These are phyloP conservation scores for Polyommatus iphigenia DNA, from an alignment of 2,888 invertebrate genomes.

Conservation along the genomic window DNA sequence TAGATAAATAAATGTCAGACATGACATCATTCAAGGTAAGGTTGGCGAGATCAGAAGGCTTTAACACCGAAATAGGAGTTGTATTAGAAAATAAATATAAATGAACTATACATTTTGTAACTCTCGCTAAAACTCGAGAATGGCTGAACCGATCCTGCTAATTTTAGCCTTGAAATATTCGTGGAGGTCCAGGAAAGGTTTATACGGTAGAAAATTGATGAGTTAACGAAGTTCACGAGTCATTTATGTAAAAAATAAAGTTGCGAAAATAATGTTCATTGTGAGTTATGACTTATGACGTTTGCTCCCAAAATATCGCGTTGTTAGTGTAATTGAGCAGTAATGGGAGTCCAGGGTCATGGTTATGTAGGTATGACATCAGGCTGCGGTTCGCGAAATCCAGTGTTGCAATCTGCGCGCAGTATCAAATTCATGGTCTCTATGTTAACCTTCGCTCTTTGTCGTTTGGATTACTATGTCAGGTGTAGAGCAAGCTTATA, in stretches of 20 bases:
- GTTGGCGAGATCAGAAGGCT: constrained; percentile 12
- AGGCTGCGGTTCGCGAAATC: not conserved
- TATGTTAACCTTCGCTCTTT: not conserved
- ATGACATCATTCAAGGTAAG: constrained; percentile 27
- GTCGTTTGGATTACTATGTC: not conserved
- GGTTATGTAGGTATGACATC: not conserved
- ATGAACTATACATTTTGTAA: not conserved
- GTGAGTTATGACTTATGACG: not conserved
- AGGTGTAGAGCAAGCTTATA: not conserved
- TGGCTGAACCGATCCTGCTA: too few species aligned
- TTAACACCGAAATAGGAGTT: constrained; percentile 5
- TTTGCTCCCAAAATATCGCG: not conserved
- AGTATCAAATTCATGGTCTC: constrained; percentile 8
- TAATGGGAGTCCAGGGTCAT: constrained; percentile 14
- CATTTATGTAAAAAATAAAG: not conserved
- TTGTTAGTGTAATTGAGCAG: constrained; percentile 1
- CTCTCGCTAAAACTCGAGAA: too few species aligned
- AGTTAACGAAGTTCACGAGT: too few species aligned
- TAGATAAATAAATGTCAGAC: constrained; percentile 23
- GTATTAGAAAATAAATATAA: not conserved
- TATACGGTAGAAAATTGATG: too few species aligned
- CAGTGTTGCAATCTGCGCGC: not conserved
- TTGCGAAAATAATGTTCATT: not conserved
- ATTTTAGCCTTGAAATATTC: too few species aligned
- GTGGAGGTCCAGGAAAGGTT: too few species aligned